These are phyloP conservation scores for Baccha elongata DNA, from an alignment of 2,888 invertebrate species.

Conservation along the genomic window DNA sequence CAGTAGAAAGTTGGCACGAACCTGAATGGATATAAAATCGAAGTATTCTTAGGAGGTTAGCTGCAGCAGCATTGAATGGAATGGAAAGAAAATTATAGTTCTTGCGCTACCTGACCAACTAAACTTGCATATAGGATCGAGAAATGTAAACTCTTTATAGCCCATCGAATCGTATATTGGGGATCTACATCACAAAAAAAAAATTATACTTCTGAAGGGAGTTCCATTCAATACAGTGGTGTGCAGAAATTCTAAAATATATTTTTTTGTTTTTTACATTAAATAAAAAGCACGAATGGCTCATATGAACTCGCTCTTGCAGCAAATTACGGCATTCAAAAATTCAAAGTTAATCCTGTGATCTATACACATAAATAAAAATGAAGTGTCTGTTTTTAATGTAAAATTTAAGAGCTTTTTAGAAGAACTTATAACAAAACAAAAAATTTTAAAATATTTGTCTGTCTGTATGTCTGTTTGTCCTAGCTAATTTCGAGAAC, in stretches of 20 bases:
- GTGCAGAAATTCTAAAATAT: neutral
- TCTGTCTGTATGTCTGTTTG: too few relatives aligned
- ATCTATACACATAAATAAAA: too few relatives aligned
- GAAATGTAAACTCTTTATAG: neutral
- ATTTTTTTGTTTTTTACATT: too few relatives aligned
- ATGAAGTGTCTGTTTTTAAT: too few relatives aligned
- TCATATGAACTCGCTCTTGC: too few relatives aligned
- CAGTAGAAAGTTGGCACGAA: constrained; percentile 21
- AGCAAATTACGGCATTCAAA: too few relatives aligned
- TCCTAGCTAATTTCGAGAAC: too few relatives aligned
- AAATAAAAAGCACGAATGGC: too few relatives aligned
- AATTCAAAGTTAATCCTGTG: too few relatives aligned
- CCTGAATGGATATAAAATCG: constrained; percentile 46
- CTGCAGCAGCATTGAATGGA: constrained; percentile 27
- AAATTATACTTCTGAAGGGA: neutral
- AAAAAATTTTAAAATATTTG: too few relatives aligned
- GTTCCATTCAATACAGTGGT: neutral
- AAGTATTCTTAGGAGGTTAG: constrained; percentile 31
- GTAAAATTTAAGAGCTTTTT: too few relatives aligned
- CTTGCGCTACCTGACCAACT: constrained; percentile 59
- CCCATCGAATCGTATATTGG: neutral
- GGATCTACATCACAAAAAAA: neutral
- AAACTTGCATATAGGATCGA: constrained; percentile 15
- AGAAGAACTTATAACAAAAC: too few relatives aligned
- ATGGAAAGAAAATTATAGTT: constrained; percentile 55